Conservation (phyloP, 2,113 vertebrate genomes). For the Elachura formosa region DNA sequence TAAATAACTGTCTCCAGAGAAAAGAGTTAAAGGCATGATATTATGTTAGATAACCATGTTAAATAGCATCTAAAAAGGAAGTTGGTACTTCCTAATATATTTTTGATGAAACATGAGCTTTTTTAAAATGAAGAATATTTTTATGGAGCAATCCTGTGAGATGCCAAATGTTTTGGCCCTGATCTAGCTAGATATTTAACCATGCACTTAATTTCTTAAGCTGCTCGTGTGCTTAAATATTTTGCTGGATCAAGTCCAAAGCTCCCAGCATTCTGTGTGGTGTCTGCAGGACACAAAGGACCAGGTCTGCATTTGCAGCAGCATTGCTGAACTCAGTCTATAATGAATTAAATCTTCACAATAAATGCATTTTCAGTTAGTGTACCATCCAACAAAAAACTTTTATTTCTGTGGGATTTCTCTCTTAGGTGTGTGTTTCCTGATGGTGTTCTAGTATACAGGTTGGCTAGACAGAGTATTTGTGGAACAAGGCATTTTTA, state of each 20-base stretch:
- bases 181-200: slow-evolving; percentile 25
- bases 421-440: background rate
- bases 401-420: background rate
- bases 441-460: background rate
- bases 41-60: background rate
- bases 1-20: background rate
- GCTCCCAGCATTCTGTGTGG: background rate
- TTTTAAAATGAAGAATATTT: slow-evolving; percentile 11
- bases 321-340: background rate
- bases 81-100: background rate
- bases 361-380: background rate
- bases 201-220: slow-evolving; percentile 4
- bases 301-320: background rate
- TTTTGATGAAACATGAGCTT: background rate
- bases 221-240: background rate
- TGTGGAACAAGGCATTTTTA: background rate
- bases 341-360: background rate
- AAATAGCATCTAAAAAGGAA: background rate
- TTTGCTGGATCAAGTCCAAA: slow-evolving; percentile 16
- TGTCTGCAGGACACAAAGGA: slow-evolving; percentile 43
- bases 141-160: slow-evolving; percentile 2
- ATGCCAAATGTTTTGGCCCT: slow-evolving; percentile 22
- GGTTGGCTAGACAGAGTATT: background rate
- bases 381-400: background rate
- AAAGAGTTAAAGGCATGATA: background rate